phyloP scores from a whole-genome alignment of 92 coral and sea anemone species.

The Meandrina meandrites region DNA sequence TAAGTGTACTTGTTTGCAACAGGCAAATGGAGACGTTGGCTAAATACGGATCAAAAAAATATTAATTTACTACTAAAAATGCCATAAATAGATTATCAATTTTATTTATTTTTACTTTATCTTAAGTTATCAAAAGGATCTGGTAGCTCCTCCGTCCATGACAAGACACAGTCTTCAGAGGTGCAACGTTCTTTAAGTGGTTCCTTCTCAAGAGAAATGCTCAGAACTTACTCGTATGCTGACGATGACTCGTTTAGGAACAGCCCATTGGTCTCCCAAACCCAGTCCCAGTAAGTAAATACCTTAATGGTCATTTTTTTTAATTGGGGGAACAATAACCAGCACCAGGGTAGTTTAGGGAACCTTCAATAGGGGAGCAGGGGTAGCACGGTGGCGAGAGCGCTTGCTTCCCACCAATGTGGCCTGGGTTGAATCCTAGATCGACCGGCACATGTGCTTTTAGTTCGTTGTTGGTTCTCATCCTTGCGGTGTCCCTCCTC shows the following conservation, averaged over 20 bases:
- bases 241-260: constrained; percentile 90
- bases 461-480: no score
- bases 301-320: background rate
- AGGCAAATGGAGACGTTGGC: background rate
- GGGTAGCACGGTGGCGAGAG: no score
- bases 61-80: no score
- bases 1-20: background rate
- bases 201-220: constrained; percentile 83
- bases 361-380: no score
- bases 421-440: no score
- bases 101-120: background rate
- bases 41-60: no score
- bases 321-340: background rate
- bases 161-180: constrained; percentile 46
- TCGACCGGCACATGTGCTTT: no score
- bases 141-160: background rate
- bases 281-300: constrained; percentile 81
- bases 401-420: no score
- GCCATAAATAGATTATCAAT: background rate
- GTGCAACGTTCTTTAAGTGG: constrained; percentile 62
- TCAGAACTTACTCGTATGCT: constrained; percentile 87
- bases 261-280: constrained; percentile 82
- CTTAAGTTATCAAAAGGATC: constrained; percentile 34
- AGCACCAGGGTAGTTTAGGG: no score
- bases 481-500: no score